Evolutionary conservation across 1,140 invertebrate species (phyloP).

Genomic region (Bombus huntii): DNA sequence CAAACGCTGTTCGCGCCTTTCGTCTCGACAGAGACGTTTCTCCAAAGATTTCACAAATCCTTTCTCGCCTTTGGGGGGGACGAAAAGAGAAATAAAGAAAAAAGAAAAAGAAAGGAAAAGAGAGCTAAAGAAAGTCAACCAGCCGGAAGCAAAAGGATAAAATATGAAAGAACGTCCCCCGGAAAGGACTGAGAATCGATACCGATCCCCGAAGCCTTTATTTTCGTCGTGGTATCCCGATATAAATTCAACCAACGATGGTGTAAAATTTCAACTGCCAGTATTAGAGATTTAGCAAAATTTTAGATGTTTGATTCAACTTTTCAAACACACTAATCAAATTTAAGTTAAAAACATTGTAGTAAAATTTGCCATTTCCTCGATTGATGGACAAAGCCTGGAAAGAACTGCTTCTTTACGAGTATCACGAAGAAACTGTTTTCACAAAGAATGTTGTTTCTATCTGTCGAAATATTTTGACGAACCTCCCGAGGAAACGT

Average conservation of each 20-base stretch:
- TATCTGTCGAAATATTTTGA: background rate
- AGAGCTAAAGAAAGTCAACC: background rate
- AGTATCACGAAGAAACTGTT: no score
- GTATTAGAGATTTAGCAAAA: background rate
- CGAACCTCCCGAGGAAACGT: no score
- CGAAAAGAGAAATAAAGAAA: background rate
- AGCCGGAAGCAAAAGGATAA: constrained; percentile 16
- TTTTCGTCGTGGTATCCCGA: background rate
- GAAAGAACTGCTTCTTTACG: no score
- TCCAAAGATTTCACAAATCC: constrained; percentile 39
- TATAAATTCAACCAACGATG: background rate
- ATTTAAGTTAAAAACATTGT: no score
- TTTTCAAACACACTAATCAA: no score
- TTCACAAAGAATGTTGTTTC: no score
- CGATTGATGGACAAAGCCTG: no score
- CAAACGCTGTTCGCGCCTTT: background rate
- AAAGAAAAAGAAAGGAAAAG: background rate
- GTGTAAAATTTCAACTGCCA: background rate
- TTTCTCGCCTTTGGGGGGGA: background rate
- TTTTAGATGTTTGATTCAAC: no score
- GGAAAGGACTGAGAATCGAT: constrained; percentile 10
- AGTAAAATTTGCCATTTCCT: no score
- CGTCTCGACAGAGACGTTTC: background rate
- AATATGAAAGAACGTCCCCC: background rate
- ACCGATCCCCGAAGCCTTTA: background rate